These are phyloP conservation scores for Chalcis sispes DNA, from an alignment of 2,888 invertebrate species.

Conservation along the genomic window DNA sequence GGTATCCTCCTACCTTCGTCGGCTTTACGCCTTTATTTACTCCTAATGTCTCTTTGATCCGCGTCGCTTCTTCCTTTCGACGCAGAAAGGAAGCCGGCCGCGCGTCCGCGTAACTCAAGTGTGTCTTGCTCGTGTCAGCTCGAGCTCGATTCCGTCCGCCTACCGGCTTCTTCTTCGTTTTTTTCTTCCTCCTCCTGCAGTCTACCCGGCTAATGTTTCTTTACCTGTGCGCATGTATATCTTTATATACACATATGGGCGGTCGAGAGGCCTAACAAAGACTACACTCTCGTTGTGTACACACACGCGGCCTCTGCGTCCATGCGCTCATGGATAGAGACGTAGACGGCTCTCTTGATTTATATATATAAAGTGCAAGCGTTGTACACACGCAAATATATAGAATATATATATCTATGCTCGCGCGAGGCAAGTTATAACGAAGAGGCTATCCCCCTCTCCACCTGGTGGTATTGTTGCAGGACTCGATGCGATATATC, in stretches of 20 bases:
- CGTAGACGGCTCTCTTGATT: too few relatives aligned
- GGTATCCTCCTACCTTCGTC: too few relatives aligned
- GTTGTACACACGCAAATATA: too few relatives aligned
- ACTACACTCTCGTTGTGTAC: neutral
- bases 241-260: neutral
- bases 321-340: too few relatives aligned
- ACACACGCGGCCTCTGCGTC: too few relatives aligned
- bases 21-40: slow-evolving; percentile 59
- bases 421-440: neutral
- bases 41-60: slow-evolving; percentile 57
- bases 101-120: too few relatives aligned
- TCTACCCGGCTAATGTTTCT: neutral
- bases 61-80: slow-evolving; percentile 36
- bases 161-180: neutral
- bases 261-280: neutral
- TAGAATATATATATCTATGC: slow-evolving; percentile 1
- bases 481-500: neutral
- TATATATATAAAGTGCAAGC: too few relatives aligned
- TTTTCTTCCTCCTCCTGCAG: neutral
- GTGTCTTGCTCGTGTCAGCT: too few relatives aligned
- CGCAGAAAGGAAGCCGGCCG: too few relatives aligned
- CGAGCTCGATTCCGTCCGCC: too few relatives aligned
- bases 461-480: neutral
- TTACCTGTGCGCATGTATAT: neutral
- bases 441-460: slow-evolving; percentile 1